A percentile compares a stretch with the other conserved stretches of the same genome.
Conservation (phyloP, 1,140 invertebrate species). For the Cataglyphis hispanica region DNA sequence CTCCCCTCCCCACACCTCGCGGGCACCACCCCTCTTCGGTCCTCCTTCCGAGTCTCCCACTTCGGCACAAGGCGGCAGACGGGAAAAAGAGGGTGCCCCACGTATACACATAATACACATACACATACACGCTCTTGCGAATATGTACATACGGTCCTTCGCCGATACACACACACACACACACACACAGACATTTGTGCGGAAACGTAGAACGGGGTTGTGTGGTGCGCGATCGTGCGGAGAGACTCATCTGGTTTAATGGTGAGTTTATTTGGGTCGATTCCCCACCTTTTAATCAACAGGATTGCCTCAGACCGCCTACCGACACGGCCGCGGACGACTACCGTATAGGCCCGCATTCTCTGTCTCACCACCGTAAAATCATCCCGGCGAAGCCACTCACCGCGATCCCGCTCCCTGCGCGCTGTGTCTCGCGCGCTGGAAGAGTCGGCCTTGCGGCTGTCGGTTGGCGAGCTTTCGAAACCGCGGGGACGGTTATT, state of each 20-base stretch:
- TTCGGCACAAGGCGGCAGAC: conserved; percentile 45
- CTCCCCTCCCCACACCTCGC: conserved; percentile 75
- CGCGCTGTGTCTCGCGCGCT: background rate
- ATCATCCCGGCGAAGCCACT: conserved; percentile 73
- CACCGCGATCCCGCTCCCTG: conserved; percentile 15
- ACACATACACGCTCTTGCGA: background rate
- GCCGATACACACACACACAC: conserved; percentile 42
- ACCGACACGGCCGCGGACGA: conserved; percentile 73
- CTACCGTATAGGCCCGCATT: conserved; percentile 72
- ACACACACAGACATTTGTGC: conserved; percentile 49
- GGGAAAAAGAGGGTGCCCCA: conserved; percentile 71
- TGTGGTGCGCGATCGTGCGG: conserved; percentile 73
- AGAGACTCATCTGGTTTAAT: conserved; percentile 80
- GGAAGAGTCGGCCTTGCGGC: conserved; percentile 70
- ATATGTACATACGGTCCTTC: background rate
- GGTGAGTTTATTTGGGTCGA: conserved; percentile 79
- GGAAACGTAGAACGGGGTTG: conserved; percentile 69
- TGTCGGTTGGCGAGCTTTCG: conserved; percentile 73
- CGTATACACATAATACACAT: background rate
- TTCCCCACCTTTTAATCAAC: conserved; percentile 81
- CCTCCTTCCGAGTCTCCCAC: conserved; percentile 62
- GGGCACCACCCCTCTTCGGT: conserved; percentile 64
- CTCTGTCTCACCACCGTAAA: conserved; percentile 71
- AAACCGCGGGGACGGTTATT: conserved; percentile 75
- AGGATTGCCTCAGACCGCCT: conserved; percentile 77